A percentile compares a stretch with the other conserved stretches of the same genome.
Conservation (phyloP, 2,888 invertebrate species). For the Sialis lutaria region DNA sequence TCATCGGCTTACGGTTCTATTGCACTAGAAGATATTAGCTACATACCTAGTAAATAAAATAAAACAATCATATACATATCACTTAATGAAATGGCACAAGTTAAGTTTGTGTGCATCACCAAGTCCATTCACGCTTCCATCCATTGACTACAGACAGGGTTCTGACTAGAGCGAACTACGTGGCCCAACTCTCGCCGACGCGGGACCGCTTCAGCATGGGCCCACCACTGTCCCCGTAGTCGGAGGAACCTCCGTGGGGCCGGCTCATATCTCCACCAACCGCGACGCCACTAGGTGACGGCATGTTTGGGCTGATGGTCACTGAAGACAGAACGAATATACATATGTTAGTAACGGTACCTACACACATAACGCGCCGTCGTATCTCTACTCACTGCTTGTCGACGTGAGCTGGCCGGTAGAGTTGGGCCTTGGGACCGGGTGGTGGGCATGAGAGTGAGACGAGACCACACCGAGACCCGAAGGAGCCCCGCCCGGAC, state of each 20-base stretch:
- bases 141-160: too few relatives aligned
- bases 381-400: constrained; percentile 24
- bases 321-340: constrained; percentile 27
- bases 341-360: background rate
- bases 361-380: background rate
- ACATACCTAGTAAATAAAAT: background rate
- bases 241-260: constrained; percentile 30
- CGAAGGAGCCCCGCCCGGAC: constrained; percentile 13
- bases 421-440: constrained; percentile 36
- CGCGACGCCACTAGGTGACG: constrained; percentile 40
- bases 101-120: background rate
- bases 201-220: constrained; percentile 68
- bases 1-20: background rate
- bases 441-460: constrained; percentile 28
- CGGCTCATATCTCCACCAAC: constrained; percentile 27
- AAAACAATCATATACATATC: constrained; percentile 1
- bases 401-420: constrained; percentile 39
- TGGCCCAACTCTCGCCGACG: constrained; percentile 79
- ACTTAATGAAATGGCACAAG: constrained; percentile 1
- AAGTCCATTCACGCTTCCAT: too few relatives aligned
- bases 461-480: constrained; percentile 19
- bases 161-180: constrained; percentile 36
- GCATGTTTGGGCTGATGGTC: constrained; percentile 68
- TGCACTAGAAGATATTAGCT: background rate
- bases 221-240: constrained; percentile 38